Evolutionary conservation across 1,140 invertebrate genomes (phyloP), one percentile per base, ranked within the genome.

Genomic region (Drosophila nebulosa): DNA sequence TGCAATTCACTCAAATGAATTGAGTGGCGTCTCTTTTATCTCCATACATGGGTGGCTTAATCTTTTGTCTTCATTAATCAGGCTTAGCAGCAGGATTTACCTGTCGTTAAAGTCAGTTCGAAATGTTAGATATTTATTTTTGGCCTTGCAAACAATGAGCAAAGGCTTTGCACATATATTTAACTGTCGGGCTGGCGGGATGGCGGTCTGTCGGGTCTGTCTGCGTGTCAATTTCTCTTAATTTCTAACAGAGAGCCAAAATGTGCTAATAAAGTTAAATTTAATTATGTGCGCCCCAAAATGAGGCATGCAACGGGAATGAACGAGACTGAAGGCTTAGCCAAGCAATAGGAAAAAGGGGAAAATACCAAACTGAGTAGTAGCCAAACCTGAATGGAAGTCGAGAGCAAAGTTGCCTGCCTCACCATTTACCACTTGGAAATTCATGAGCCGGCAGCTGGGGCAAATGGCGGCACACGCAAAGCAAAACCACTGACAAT

Each of bases 181-280:
- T 46, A 46, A 46, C 16, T 46, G 39, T 46, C 18, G 4, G 9
- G n/a, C n/a, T n/a, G n/a, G n/a, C n/a, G n/a, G n/a, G n/a, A n/a
- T n/a, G n/a, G n/a, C n/a, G n/a, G 39, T 10, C 39, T 46, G 16
- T 42, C 16, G 1, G 39, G n/a, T 42, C 39, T 42, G 39, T 46
- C 39, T 46, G 39, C 39, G 6, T 21, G 39, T 46, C 39, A 46
- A 46, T 46, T 46, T 46, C 39, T 46, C 39, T 21, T 46, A 46
- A 46, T 46, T 46, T 46, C 39, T 21, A 46, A 21, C 16, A 46
- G 18, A 46, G 39, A 18, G 14, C 65, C 32, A 73, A 64, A 79
- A 84, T 76, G 80, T 79, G 80, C 73, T 79, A 84, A 84, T 84
- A 84, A 85, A 84, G 80, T 85, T 76, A 73, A 77, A 79, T 85